These are phyloP conservation scores for Brachypteracias leptosomus DNA, from an alignment of 2,113 vertebrate genomes.

Conservation along the genomic window DNA sequence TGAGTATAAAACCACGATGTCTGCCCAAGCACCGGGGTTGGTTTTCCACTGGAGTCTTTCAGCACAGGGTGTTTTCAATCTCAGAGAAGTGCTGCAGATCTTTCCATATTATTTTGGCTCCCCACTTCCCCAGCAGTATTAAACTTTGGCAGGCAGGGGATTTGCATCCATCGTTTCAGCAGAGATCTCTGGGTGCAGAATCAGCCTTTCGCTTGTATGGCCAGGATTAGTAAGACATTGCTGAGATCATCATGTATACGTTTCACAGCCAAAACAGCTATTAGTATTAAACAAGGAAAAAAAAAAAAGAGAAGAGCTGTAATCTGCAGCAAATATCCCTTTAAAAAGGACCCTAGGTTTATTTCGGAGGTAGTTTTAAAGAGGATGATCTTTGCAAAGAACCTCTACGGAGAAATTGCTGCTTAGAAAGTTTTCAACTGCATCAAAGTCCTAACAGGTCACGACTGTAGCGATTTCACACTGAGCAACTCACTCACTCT, in stretches of 20 bases:
- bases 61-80: neutral
- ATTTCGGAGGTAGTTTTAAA: constrained; percentile 5
- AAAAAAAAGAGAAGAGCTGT: neutral
- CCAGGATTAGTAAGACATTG: constrained; percentile 60
- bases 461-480: neutral
- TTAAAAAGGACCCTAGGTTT: neutral
- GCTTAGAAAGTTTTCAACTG: neutral
- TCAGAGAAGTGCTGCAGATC: neutral
- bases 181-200: constrained; percentile 48
- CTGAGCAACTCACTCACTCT: neutral
- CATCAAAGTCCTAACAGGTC: neutral
- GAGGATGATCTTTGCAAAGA: neutral
- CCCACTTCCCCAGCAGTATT: neutral
- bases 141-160: constrained; percentile 31
- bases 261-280: constrained; percentile 4
- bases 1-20: rapidly evolving
- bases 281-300: neutral
- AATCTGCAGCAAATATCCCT: neutral
- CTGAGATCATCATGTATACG: constrained; percentile 49
- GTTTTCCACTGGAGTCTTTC: neutral
- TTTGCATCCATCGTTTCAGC: constrained; percentile 33
- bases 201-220: constrained; percentile 59
- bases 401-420: neutral
- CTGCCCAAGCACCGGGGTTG: neutral
- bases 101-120: constrained; percentile 26